Percentiles rank a stretch among this genome's conserved stretches.
Conservation (phyloP, 2,113 vertebrate genomes). For the Austrofundulus limnaeus region DNA sequence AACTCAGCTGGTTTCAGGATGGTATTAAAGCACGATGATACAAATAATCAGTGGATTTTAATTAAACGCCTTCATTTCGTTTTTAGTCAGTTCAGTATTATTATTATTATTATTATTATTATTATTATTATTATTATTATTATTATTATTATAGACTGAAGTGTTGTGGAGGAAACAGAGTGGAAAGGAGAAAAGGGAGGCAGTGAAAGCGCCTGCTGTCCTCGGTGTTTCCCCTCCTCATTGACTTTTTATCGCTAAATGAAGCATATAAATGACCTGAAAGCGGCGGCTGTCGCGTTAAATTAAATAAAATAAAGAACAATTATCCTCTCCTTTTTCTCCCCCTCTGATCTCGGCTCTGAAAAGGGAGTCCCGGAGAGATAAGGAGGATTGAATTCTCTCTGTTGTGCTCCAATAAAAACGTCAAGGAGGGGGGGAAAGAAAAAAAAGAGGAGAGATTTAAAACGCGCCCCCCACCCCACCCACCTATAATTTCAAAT, state of each 20-base stretch:
- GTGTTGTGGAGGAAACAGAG: background rate
- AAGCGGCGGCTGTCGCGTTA: slow-evolving; percentile 85
- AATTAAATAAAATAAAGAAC: slow-evolving; percentile 90
- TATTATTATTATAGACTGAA: too few relatives aligned
- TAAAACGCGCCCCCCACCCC: slow-evolving; percentile 32
- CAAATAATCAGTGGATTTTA: slow-evolving; percentile 65
- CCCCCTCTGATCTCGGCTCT: slow-evolving; percentile 83
- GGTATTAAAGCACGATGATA: slow-evolving; percentile 72
- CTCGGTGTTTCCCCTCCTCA: slow-evolving; percentile 65
- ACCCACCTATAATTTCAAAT: slow-evolving; percentile 76
- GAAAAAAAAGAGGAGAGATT: slow-evolving; percentile 67
- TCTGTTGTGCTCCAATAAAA: slow-evolving; percentile 78
- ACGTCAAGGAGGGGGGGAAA: slow-evolving; percentile 71
- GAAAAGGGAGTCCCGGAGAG: slow-evolving; percentile 84
- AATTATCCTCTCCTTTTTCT: slow-evolving; percentile 82
- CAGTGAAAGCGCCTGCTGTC: slow-evolving; percentile 64
- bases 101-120: slow-evolving; percentile 15
- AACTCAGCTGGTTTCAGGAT: too few relatives aligned
- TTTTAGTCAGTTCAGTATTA: slow-evolving; percentile 65
- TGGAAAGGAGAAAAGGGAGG: slow-evolving; percentile 9
- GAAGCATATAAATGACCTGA: slow-evolving; percentile 93
- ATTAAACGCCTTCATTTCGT: slow-evolving; percentile 63
- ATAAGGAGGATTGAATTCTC: slow-evolving; percentile 87
- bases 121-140: slow-evolving; percentile 7
- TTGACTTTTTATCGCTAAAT: slow-evolving; percentile 90